A percentile compares a stretch with the other conserved stretches of the same genome.
Conservation (phyloP, 2,113 vertebrate species). For the Vireo altiloquus region DNA sequence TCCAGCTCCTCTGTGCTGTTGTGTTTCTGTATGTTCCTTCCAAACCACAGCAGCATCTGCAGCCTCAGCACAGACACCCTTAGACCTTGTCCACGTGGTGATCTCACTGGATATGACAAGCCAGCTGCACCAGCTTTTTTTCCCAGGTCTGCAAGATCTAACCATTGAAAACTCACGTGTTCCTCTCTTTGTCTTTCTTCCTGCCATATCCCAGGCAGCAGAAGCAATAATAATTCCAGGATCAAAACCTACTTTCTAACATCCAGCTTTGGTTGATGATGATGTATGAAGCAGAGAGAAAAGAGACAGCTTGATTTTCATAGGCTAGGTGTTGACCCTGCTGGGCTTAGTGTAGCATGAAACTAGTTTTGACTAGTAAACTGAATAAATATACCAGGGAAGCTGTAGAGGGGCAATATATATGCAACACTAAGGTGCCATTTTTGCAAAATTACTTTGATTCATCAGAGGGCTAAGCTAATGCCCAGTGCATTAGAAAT, state of each 20-base stretch:
- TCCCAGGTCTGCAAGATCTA: not conserved
- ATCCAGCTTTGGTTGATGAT: conserved; percentile 55
- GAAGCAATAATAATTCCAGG: not conserved
- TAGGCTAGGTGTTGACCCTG: conserved; percentile 68
- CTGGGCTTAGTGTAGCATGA: conserved; percentile 75
- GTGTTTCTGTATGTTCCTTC: not conserved
- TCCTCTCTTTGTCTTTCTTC: not conserved
- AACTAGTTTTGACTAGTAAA: conserved; percentile 72
- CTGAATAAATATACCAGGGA: conserved; percentile 67
- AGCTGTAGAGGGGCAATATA: conserved; percentile 52
- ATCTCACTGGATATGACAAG: not conserved
- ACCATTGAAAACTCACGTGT: not conserved
- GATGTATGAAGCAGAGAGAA: conserved; percentile 59
- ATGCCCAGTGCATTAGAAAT: conserved; percentile 32
- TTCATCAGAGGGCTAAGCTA: conserved; percentile 54
- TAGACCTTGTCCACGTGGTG: not conserved
- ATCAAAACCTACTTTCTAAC: conserved; percentile 50
- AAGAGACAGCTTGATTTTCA: conserved; percentile 68
- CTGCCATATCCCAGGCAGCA: not conserved
- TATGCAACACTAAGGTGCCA: conserved; percentile 63
- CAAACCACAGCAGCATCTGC: not conserved
- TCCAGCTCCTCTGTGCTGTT: not conserved
- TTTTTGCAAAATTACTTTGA: conserved; percentile 57
- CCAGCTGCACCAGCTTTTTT: not conserved
- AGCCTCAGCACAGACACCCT: not conserved